Percentiles rank a stretch among this genome's conserved stretches.
Conservation (phyloP, 1,140 invertebrate genomes). For the Anagrus nilaparvatae region DNA sequence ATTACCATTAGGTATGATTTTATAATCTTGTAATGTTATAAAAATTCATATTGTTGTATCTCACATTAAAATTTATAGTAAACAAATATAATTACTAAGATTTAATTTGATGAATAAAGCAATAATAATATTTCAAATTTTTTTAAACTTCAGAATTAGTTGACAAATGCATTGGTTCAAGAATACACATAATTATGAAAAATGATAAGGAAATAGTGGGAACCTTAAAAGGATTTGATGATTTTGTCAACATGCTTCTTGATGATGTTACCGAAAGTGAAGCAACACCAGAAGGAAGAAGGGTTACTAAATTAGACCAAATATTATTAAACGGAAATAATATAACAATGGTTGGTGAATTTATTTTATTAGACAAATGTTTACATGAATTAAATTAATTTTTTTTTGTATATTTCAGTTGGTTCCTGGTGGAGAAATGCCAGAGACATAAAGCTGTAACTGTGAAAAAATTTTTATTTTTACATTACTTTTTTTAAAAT, state of each 20-base stretch:
- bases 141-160: slow-evolving; percentile 70
- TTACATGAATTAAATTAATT: slow-evolving; percentile 16
- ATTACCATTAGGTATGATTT: slow-evolving; percentile 51
- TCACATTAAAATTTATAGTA: neutral
- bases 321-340: slow-evolving; percentile 99
- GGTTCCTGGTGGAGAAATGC: slow-evolving; percentile 60
- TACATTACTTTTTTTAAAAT: slow-evolving; percentile 8
- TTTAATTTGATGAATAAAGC: neutral
- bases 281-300: slow-evolving; percentile 88
- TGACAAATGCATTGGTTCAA: slow-evolving; percentile 99
- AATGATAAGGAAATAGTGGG: slow-evolving; percentile 99
- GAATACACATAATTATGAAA: slow-evolving; percentile 99
- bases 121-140: slow-evolving; percentile 7
- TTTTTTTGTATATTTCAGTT: slow-evolving; percentile 39
- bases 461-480: slow-evolving; percentile 9
- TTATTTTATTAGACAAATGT: slow-evolving; percentile 13
- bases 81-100: neutral
- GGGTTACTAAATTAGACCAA: slow-evolving; percentile 95
- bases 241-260: slow-evolving; percentile 96
- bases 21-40: slow-evolving; percentile 7
- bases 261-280: slow-evolving; percentile 93
- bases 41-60: slow-evolving; percentile 5
- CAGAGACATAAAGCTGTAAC: slow-evolving; percentile 43
- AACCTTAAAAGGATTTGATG: slow-evolving; percentile 94
- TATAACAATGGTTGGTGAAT: slow-evolving; percentile 80